phyloP scores from a whole-genome alignment of 2,888 invertebrate species.

The Parnassius glacialis region DNA sequence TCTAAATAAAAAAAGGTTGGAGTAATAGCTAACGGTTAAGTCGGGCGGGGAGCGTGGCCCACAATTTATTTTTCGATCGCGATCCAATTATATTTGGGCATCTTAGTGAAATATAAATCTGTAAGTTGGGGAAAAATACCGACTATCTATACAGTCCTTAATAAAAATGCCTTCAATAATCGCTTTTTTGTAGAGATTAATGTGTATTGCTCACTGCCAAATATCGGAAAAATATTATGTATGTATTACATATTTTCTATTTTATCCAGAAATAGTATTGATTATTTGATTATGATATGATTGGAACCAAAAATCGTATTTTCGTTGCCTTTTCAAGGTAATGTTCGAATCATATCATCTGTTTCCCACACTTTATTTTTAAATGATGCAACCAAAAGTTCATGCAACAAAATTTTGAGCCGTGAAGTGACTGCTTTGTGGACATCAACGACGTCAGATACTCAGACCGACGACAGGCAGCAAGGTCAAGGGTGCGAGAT shows the following conservation, averaged over 20 bases:
- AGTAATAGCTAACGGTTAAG: conserved; percentile 37
- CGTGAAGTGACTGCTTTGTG: no score
- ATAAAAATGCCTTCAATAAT: conserved; percentile 20
- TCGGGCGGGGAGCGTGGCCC: conserved; percentile 39
- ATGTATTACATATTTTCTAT: neutral
- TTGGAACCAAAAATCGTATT: no score
- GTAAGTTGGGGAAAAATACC: conserved; percentile 19
- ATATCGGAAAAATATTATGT: neutral
- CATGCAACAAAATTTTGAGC: no score
- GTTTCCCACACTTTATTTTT: no score
- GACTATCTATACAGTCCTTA: conserved; percentile 12
- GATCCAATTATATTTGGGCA: conserved; percentile 71
- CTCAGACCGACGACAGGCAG: no score
- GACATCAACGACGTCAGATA: no score
- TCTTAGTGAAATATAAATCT: conserved; percentile 66
- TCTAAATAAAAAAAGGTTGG: conserved; percentile 64
- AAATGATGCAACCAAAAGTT: no score
- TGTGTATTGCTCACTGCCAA: conserved; percentile 15
- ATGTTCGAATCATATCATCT: no score
- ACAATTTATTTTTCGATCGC: conserved; percentile 70
- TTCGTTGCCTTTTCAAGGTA: no score
- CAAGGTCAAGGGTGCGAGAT: no score
- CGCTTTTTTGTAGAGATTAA: conserved; percentile 9
- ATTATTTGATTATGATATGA: no score
- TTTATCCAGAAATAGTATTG: neutral